Conservation (phyloP, 2,113 vertebrate species). For the Pyxicephalus adspersus region DNA sequence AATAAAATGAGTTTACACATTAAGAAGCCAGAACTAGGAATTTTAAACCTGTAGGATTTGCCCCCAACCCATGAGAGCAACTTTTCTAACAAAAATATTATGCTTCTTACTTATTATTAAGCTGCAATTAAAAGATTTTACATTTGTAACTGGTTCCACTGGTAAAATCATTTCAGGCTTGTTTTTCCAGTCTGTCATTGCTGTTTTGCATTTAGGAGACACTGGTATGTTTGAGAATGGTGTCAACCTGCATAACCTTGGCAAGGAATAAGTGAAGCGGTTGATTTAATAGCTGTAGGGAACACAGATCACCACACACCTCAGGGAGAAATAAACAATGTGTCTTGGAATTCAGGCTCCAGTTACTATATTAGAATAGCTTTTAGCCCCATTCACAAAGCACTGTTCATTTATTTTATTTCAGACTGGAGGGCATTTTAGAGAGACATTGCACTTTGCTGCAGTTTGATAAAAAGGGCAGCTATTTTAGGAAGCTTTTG, state of each 20-base stretch:
- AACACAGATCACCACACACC: slow-evolving; percentile 17
- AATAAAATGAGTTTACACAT: too few species aligned
- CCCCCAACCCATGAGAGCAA: too few species aligned
- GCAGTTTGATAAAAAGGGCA: too few species aligned
- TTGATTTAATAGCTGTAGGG: slow-evolving; percentile 21
- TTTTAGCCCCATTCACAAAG: neutral
- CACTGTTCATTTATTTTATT: slow-evolving; percentile 1
- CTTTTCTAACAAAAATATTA: too few species aligned
- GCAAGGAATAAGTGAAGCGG: neutral
- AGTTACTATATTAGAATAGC: slow-evolving; percentile 19
- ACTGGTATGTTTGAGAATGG: neutral
- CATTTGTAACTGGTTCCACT: too few species aligned
- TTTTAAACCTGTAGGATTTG: too few species aligned
- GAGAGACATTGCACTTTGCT: too few species aligned
- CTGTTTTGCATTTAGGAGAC: neutral
- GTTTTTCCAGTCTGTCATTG: neutral
- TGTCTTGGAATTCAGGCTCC: neutral
- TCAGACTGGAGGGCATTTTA: neutral
- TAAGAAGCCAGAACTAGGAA: too few species aligned
- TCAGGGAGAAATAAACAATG: slow-evolving; percentile 9
- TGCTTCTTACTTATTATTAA: too few species aligned
- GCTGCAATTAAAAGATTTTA: too few species aligned
- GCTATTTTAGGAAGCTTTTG: too few species aligned
- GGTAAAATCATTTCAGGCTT: too few species aligned
- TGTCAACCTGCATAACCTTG: slow-evolving; percentile 2